Evolutionary conservation across 2,113 vertebrate species (phyloP), one percentile per base, ranked within the genome.

Genomic region (human (Homo sapiens)): DNA sequence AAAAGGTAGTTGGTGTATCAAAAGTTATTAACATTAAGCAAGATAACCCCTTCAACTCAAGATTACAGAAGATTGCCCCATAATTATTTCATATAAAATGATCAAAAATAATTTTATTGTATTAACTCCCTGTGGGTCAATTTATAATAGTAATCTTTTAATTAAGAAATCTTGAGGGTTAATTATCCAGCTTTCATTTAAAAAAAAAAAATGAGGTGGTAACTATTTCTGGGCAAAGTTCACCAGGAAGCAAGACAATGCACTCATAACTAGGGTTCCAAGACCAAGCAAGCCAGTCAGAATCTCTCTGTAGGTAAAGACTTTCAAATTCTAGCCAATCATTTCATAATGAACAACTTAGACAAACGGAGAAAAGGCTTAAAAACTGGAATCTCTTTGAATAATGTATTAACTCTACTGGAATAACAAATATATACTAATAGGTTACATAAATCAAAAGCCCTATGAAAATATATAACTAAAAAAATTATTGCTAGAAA

Each of bases 341-440:
- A 72, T 61, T 93, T 91, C 66, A 90, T 59, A 96, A 81, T 81
- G 55, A 97, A 90, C 4, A 30, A 94, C 10, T 79, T 43, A 89
- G 40, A 66, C n/a, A 70, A 79, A 91, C 1, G 10, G 8, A 66
- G 20, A 82, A 45, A 79, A 23, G 8, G 4, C 70, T 89, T 89
- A 72, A 81, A 59, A 27, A 25, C 32, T 30, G 48, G n/a, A 73
- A 83, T 75, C 3, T 43, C 18, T 91, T 4, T 94, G 48, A 81
- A 95, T 85, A 96, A 94, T 76, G 66, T 25, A 96, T 32, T 78
- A 95, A 66, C 43, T 83, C 75, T 83, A 70, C 55, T 78, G 40
- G 78, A 93, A 72, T 82, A 85, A 95, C 16, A 94, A 83, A 32
- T 43, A 11, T 48, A 90, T 66, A 55, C 35, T 95, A 93, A 81